Conservation (phyloP, 2,888 invertebrate genomes). For the Halocaridina rubra region DNA sequence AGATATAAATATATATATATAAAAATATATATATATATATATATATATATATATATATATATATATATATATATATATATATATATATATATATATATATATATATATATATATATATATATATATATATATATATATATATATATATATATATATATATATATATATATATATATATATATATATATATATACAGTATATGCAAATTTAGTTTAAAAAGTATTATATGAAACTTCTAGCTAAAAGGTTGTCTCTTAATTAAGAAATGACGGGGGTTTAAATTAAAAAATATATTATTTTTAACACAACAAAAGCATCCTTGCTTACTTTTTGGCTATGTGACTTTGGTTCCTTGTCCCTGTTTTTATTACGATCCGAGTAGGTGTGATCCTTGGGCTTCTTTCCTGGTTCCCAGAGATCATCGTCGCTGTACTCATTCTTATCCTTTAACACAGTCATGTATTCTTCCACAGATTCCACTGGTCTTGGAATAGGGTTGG, state of each 20-base stretch:
- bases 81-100: not conserved
- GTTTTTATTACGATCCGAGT: not conserved
- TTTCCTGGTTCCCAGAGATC: conserved; percentile 64
- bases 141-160: conserved; percentile 8
- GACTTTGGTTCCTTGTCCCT: conserved; percentile 36
- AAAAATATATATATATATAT: not conserved
- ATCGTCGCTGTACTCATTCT: conserved; percentile 64
- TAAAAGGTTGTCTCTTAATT: no score
- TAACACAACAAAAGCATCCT: no score
- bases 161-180: not conserved
- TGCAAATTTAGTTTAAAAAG: no score
- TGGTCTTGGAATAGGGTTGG: not conserved
- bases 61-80: not conserved
- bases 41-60: not conserved
- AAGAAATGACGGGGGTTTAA: no score
- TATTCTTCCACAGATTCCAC: conserved; percentile 2
- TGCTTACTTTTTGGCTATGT: conserved; percentile 33
- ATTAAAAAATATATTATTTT: no score
- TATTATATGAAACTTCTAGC: no score
- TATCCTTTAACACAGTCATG: conserved; percentile 51
- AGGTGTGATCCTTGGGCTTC: conserved; percentile 23
- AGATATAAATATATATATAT: conserved; percentile 27
- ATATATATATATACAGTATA: not conserved
- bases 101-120: conserved; percentile 8
- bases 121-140: conserved; percentile 11